Base-by-base conservation (phyloP, 2,888 invertebrate species). In the Gortyna flavago region DNA sequence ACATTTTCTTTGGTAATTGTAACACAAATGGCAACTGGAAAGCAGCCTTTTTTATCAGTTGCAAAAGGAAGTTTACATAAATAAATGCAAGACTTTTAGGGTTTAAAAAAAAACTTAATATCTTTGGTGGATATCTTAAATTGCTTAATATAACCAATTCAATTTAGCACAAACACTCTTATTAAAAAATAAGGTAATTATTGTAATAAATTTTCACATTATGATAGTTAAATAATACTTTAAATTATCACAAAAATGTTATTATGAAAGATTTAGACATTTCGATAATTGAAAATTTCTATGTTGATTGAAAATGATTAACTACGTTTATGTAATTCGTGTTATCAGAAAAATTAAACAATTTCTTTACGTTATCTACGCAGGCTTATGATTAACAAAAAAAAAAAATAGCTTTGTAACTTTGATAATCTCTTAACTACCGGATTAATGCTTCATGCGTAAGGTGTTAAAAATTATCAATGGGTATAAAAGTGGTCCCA, bases 401-500 rank as follows among this genome's bases (percentile, higher is more conserved):
- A 70, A 68, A 35, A 64, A 62, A 70, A 21, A 13, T 21, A n/a
- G 44, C 18, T 59, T 57, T 72, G 25, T 35, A 25, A 35, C 59
- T 62, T 57, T 48, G 29, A 48, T 68, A 61, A 71, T 44, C 54
- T 32, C 1, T 29, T 61, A 75, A 61, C 25, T 59, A 71, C 18
- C 13, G 35, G 75, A 86, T 73, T 72, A 74, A 73, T 48, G 41
- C 21, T 44, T 48, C 29, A 16, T 44, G 35, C 29, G 25, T 78
- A 69, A 51, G 54, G 21, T 54, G 35, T 29, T 65, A 41, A 61
- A 62, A 59, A 72, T 68, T 68, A 77, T 66, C 25, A 87, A 81
- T 81, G 83, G 87, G 74, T 83, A 76, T 54, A 64, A 80, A 87
- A 41, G 64, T 77, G 80, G 75, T 78, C 87, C 79, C 71, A 85